Evolutionary conservation across 1,140 invertebrate species (phyloP).

Genomic region (Drosophila guanche): DNA sequence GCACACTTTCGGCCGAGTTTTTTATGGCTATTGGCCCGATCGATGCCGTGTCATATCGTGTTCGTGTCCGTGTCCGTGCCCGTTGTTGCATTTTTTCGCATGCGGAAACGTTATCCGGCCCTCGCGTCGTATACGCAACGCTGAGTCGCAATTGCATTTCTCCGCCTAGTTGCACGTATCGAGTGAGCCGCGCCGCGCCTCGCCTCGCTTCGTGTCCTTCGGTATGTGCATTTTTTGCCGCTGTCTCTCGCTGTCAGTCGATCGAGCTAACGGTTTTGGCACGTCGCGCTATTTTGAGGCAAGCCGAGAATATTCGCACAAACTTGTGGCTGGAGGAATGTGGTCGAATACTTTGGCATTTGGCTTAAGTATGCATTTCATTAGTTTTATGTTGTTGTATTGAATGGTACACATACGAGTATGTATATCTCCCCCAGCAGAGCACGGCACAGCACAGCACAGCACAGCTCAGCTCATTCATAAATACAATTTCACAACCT

Average conservation of each 20-base stretch:
- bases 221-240: constrained; percentile 23
- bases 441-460: too few relatives aligned
- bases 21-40: constrained; percentile 36
- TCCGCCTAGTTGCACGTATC: constrained; percentile 31
- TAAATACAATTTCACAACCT: constrained; percentile 78
- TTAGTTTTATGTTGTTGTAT: constrained; percentile 29
- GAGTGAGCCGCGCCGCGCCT: neutral
- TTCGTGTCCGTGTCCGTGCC: constrained; percentile 7
- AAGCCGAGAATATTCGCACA: constrained; percentile 26
- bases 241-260: neutral
- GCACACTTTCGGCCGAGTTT: constrained; percentile 74
- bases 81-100: constrained; percentile 39
- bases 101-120: constrained; percentile 31
- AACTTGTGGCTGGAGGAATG: constrained; percentile 13
- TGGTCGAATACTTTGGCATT: constrained; percentile 11
- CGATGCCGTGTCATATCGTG: constrained; percentile 20
- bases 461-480: constrained; percentile 43
- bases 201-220: constrained; percentile 3
- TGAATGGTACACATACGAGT: too few relatives aligned
- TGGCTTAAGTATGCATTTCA: constrained; percentile 51
- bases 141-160: constrained; percentile 58
- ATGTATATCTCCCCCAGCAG: too few relatives aligned
- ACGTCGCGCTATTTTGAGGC: constrained; percentile 5
- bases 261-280: constrained; percentile 27
- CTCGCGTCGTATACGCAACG: constrained; percentile 64